A percentile compares a stretch with the other conserved stretches of the same genome.
These are phyloP conservation scores for Scomberomorus guttatus DNA, from an alignment of 2,797 vertebrate genomes.

Conservation along the genomic window DNA sequence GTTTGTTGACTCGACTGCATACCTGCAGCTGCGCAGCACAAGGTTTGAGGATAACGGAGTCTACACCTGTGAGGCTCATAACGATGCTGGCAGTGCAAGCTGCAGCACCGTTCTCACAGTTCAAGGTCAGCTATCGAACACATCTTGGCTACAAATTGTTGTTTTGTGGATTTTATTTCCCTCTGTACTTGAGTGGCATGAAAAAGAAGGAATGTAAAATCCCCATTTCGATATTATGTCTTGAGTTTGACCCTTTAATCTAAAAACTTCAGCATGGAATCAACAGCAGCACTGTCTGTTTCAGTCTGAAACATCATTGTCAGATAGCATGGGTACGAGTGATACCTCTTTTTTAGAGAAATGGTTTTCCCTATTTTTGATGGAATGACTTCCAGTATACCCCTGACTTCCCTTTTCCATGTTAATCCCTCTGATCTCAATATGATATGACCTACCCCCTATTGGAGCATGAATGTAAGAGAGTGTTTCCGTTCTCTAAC, in stretches of 20 bases:
- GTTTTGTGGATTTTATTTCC: conserved; percentile 15
- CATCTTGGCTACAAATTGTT: background rate
- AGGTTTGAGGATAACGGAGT: conserved; percentile 90
- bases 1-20: conserved; percentile 88
- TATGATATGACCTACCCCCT: background rate
- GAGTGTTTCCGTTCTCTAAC: background rate
- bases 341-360: conserved; percentile 22
- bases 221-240: background rate
- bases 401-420: background rate
- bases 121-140: conserved; percentile 90
- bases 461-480: conserved; percentile 31
- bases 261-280: conserved; percentile 39
- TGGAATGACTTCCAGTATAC: background rate
- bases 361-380: background rate
- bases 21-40: conserved; percentile 90
- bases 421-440: background rate
- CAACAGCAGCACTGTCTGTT: background rate
- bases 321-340: conserved; percentile 39
- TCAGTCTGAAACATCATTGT: conserved; percentile 1
- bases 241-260: conserved; percentile 4
- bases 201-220: conserved; percentile 34
- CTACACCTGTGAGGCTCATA: conserved; percentile 95
- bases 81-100: conserved; percentile 92
- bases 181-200: conserved; percentile 53
- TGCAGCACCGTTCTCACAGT: conserved; percentile 93